Conservation (phyloP, 1,140 invertebrate species). For the Camponotus pennsylvanicus region DNA sequence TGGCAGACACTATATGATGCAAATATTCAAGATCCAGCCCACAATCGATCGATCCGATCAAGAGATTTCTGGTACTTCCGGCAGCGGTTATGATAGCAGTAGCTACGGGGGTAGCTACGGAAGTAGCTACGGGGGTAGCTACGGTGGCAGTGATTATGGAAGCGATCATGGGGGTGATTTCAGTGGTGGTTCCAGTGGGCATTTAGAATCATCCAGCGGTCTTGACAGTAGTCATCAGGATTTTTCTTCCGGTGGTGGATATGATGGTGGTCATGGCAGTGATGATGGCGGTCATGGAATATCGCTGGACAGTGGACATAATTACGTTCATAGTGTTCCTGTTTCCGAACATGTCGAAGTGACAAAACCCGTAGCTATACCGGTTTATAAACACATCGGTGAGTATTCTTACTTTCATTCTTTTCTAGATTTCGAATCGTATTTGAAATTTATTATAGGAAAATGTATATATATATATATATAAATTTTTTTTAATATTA, state of each 20-base stretch:
- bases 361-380: slow-evolving; percentile 90
- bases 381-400: slow-evolving; percentile 91
- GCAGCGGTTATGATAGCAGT: slow-evolving; percentile 51
- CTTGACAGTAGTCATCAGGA: slow-evolving; percentile 52
- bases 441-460: not conserved
- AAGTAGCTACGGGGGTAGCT: slow-evolving; percentile 48
- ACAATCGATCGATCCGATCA: slow-evolving; percentile 81
- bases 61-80: slow-evolving; percentile 68
- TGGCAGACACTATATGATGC: slow-evolving; percentile 67
- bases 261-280: slow-evolving; percentile 58
- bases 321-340: slow-evolving; percentile 86
- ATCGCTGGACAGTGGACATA: slow-evolving; percentile 74
- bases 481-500: not conserved
- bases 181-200: slow-evolving; percentile 19
- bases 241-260: slow-evolving; percentile 57
- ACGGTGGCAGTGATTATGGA: slow-evolving; percentile 45
- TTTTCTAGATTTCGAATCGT: not conserved
- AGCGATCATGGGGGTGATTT: slow-evolving; percentile 60
- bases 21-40: slow-evolving; percentile 64
- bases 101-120: slow-evolving; percentile 49
- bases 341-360: slow-evolving; percentile 91
- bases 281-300: slow-evolving; percentile 65
- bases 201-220: slow-evolving; percentile 29
- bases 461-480: not conserved
- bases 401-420: slow-evolving; percentile 53